A percentile compares a stretch with the other conserved stretches of the same genome.
Evolutionary conservation across 2,797 vertebrate species (phyloP).

Genomic region (Naso thynnoides): DNA sequence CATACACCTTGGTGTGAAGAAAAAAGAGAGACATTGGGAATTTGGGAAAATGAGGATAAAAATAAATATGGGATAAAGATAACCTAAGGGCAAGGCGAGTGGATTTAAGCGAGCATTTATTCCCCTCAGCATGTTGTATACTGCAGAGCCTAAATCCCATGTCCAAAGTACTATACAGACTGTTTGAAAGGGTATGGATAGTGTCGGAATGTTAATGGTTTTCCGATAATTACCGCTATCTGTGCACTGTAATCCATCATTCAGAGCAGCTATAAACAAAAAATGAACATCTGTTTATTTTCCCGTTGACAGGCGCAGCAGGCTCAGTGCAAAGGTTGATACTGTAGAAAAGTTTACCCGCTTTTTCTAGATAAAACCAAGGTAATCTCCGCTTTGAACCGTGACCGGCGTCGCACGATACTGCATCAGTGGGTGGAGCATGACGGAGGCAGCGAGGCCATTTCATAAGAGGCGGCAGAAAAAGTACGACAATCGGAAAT

Average conservation of each 20-base stretch:
- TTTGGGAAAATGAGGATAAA: constrained; percentile 69
- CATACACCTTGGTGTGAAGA: constrained; percentile 71
- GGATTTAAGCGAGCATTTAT: constrained; percentile 74
- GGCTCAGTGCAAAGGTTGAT: constrained; percentile 54
- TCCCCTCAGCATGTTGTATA: constrained; percentile 57
- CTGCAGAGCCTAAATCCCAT: constrained; percentile 61
- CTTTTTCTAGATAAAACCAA: constrained; percentile 62
- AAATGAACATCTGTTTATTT: constrained; percentile 80
- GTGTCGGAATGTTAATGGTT: constrained; percentile 83
- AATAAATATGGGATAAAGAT: constrained; percentile 79
- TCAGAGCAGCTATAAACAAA: constrained; percentile 74
- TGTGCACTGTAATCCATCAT: constrained; percentile 79
- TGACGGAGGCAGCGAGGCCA: no score
- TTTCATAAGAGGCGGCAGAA: not conserved
- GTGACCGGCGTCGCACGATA: constrained; percentile 63
- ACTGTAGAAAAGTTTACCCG: constrained; percentile 53
- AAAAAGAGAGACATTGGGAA: constrained; percentile 53
- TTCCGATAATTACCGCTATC: constrained; percentile 85
- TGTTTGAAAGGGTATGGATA: constrained; percentile 74
- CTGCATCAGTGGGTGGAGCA: constrained; percentile 1
- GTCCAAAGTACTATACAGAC: constrained; percentile 58
- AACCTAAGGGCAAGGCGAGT: constrained; percentile 75
- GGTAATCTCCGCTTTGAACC: constrained; percentile 73
- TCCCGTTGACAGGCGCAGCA: constrained; percentile 61
- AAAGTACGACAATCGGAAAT: constrained; percentile 50